Evolutionary conservation across 2,888 invertebrate species (phyloP).

Genomic region (Chymomyza amoena): DNA sequence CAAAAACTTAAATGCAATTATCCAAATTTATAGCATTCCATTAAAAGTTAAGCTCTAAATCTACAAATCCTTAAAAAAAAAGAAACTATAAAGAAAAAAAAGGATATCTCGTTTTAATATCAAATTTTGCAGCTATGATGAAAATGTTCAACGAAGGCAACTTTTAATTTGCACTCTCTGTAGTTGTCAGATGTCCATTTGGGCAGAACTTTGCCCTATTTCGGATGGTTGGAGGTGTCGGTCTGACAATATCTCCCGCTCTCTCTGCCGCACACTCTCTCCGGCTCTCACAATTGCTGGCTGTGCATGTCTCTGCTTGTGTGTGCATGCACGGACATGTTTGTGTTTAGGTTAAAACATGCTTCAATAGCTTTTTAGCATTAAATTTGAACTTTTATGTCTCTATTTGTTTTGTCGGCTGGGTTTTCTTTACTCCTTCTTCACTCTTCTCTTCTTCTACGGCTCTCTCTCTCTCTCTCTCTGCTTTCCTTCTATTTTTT

Average conservation of each 20-base stretch:
- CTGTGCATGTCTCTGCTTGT: neutral
- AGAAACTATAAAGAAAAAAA: neutral
- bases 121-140: neutral
- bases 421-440: constrained; percentile 33
- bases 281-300: neutral
- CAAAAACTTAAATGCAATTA: too few relatives aligned
- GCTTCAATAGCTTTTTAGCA: constrained; percentile 63
- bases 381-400: constrained; percentile 69
- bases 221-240: neutral
- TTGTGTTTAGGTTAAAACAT: constrained; percentile 34
- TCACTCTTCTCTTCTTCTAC: neutral
- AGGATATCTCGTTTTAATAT: neutral
- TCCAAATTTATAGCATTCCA: too few relatives aligned
- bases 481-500: neutral
- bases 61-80: neutral
- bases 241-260: too few relatives aligned
- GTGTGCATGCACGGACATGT: neutral
- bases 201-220: neutral
- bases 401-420: constrained; percentile 70
- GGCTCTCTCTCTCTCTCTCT: too few relatives aligned
- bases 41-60: neutral
- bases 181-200: neutral
- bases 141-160: neutral
- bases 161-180: neutral
- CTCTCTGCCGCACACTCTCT: neutral